Base-by-base conservation (phyloP, 1,140 invertebrate species). In the Apis mellifera region DNA sequence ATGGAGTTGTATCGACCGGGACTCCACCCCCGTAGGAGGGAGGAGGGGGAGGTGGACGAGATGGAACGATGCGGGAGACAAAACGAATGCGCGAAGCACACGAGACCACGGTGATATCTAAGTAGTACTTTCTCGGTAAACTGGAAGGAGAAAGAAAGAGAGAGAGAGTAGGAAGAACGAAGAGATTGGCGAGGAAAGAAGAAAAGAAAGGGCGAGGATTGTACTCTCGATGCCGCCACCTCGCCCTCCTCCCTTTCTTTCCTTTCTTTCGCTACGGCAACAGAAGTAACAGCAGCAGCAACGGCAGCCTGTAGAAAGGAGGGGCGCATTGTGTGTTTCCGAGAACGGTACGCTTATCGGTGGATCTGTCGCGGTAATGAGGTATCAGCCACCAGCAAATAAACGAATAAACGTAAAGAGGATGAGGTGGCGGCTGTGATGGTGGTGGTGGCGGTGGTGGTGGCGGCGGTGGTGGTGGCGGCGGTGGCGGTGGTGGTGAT, bases 311-410 rank as follows among this genome's bases (percentile, higher is more conserved):
- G 82, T 82, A 77, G 84, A 69, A 86, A 88, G 91, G 92, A 92
- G 91, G 91, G 93, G 91, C 89, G 87, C 90, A 94, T 94, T 94
- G 93, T 93, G 92, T 93, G 90, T 93, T 94, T 94, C 93, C 90
- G 85, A 93, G 93, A 94, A 94, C 90, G 90, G 84, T 91, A 83
- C 89, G 91, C 93, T 93, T 94, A 94, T 94, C 93, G 92, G 91
- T 91, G 92, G 92, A 94, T 93, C 93, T 94, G 93, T 93, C 93
- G 93, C 93, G 93, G 93, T 94, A 94, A 94, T 94, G 93, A 94
- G 93, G 93, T 94, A 94, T 94, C 93, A 94, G 92, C 91, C 91
- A 91, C 85, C 89, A 93, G 89, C 91, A 93, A 94, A 93, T 94
- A 94, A 94, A 94, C 89, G 91, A 93, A 93, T 91, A 91, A 93